Evolutionary conservation across 2,888 invertebrate species (phyloP).

Genomic region (Nemotelus nigrinus): DNA sequence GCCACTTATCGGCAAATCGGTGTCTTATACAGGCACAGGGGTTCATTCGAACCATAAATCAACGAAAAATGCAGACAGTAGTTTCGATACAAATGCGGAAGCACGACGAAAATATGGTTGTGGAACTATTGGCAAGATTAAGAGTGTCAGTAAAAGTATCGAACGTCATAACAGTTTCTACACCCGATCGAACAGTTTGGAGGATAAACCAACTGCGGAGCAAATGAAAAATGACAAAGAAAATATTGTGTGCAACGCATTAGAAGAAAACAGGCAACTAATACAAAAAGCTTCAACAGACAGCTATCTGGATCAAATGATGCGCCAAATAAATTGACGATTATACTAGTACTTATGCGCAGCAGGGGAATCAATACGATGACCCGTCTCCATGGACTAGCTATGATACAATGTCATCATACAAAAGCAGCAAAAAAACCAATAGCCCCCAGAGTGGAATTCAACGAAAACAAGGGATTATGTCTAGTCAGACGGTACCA

Average conservation of each 20-base stretch:
- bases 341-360: background rate
- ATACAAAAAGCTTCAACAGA: background rate
- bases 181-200: constrained; percentile 39
- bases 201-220: constrained; percentile 1
- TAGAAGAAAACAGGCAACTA: background rate
- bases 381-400: constrained; percentile 4
- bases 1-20: constrained; percentile 39
- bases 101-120: background rate
- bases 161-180: constrained; percentile 44
- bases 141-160: background rate
- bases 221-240: background rate
- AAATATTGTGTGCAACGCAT: background rate
- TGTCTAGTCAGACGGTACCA: background rate
- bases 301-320: background rate
- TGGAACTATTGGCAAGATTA: background rate
- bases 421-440: background rate
- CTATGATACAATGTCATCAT: background rate
- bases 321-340: background rate
- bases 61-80: too few species aligned
- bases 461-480: background rate
- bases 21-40: constrained; percentile 41
- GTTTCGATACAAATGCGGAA: too few species aligned
- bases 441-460: background rate
- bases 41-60: background rate
- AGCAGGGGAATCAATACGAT: background rate